phyloP scores from a whole-genome alignment of 2,888 invertebrate genomes.

The Nezara viridula region DNA sequence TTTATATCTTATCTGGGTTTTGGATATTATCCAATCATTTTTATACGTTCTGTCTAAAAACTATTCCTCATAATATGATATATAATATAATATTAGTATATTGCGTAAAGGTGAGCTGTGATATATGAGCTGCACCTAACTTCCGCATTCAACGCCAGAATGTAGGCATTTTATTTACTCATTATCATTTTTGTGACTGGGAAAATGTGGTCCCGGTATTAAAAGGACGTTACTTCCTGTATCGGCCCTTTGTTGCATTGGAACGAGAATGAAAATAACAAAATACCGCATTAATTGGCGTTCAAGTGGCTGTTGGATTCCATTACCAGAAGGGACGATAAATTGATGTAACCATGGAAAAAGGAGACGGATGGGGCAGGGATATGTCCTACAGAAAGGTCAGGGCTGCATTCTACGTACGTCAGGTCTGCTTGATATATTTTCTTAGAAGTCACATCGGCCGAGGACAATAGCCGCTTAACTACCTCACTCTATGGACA shows the following conservation, averaged over 20 bases:
- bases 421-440: conserved; percentile 49
- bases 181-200: too few relatives aligned
- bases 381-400: conserved; percentile 29
- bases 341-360: conserved; percentile 21
- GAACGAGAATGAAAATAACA: not conserved
- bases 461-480: conserved; percentile 42
- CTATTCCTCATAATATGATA: too few relatives aligned
- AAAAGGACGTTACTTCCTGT: not conserved
- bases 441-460: conserved; percentile 47
- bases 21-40: too few relatives aligned
- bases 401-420: conserved; percentile 48
- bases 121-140: too few relatives aligned
- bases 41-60: too few relatives aligned
- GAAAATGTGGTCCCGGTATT: not conserved
- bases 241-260: not conserved
- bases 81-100: too few relatives aligned
- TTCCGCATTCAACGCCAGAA: too few relatives aligned
- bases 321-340: not conserved
- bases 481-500: conserved; percentile 30
- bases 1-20: too few relatives aligned
- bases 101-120: too few relatives aligned
- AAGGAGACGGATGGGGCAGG: not conserved
- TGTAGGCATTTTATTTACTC: too few relatives aligned
- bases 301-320: too few relatives aligned
- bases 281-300: not conserved